Evolutionary conservation across 2,888 invertebrate species (phyloP), one percentile per base, ranked within the genome.

Genomic region (Caenorhabditis wallacei): DNA sequence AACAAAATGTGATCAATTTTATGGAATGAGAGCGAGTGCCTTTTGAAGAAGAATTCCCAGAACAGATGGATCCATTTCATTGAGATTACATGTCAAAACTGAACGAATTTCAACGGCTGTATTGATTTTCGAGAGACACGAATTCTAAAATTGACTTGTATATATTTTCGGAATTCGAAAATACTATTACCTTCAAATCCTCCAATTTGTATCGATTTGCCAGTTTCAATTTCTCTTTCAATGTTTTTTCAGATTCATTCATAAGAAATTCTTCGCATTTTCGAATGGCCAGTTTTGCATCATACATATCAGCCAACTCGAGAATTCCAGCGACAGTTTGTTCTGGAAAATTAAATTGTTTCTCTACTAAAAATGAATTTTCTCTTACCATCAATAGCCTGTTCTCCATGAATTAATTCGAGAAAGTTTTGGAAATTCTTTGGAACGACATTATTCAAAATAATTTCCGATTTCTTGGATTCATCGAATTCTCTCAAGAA

Each of bases 281-380:
- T 10, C 22, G 13, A 2, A 18, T n/a, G 5, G 20, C 54, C 7
- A 10, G 8, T 24, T 37, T 26, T 0, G 54, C 16, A 40, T 68
- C 54, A 53, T 54, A 68, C 40, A 37, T 53, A 2, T 51, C 35
- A 2, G 68, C 54, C 16, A 68, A 10, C n/a, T 40, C 10, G 11
- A 68, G 53, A 16, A 68, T n/a, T n/a, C 18, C 54, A 7, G 40
- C 40, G 8, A 54, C 53, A 10, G 20, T 40, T 1, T 54, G 1
- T 1, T 54, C 68, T 68, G 40, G 13, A 40, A 54, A 2, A 7
- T 68, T n/a, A n/a, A n/a, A n/a, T 37, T 46, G 18, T 10, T 37
- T 4, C 7, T 37, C 10, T 4, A 37, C 37, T 4, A 10, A 37
- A 37, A 10, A 37, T 22, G 48, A 18, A n/a, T n/a, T 30, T 51